A percentile compares a stretch with the other conserved stretches of the same genome.
Conservation (phyloP, 30 jellyfish, hydroid and myxozoan species). For the Rhopilema esculentum region DNA sequence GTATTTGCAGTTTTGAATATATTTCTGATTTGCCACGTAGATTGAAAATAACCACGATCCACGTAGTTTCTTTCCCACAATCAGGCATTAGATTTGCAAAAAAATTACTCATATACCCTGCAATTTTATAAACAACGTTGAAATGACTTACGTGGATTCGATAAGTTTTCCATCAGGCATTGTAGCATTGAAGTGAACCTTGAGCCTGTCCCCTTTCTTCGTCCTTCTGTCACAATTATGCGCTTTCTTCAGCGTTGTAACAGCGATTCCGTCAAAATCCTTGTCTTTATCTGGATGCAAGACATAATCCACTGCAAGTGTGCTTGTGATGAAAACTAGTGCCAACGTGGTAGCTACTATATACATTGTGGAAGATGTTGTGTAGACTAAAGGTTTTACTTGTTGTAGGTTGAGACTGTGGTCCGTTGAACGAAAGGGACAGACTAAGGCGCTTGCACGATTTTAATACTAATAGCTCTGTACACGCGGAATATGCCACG, state of each 20-base stretch:
- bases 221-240: slow-evolving; percentile 78
- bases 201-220: slow-evolving; percentile 79
- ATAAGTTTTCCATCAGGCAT: slow-evolving; percentile 79
- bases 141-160: slow-evolving; percentile 95
- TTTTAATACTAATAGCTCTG: slow-evolving; percentile 16
- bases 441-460: slow-evolving; percentile 12
- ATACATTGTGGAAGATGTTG: slow-evolving; percentile 12
- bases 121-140: no score
- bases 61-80: no score
- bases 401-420: not conserved
- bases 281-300: slow-evolving; percentile 53
- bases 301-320: slow-evolving; percentile 58
- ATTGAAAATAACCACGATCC: no score
- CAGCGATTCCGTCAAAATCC: slow-evolving; percentile 87
- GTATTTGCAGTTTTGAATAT: no score
- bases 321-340: slow-evolving; percentile 7
- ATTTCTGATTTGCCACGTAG: no score
- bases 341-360: not conserved
- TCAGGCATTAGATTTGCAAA: no score
- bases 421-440: slow-evolving; percentile 15
- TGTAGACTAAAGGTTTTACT: not conserved
- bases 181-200: slow-evolving; percentile 82
- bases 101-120: no score
- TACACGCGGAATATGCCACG: slow-evolving; percentile 60
- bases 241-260: slow-evolving; percentile 72